Base-by-base conservation (phyloP, 2,113 vertebrate species). In the Xiphias gladius region DNA sequence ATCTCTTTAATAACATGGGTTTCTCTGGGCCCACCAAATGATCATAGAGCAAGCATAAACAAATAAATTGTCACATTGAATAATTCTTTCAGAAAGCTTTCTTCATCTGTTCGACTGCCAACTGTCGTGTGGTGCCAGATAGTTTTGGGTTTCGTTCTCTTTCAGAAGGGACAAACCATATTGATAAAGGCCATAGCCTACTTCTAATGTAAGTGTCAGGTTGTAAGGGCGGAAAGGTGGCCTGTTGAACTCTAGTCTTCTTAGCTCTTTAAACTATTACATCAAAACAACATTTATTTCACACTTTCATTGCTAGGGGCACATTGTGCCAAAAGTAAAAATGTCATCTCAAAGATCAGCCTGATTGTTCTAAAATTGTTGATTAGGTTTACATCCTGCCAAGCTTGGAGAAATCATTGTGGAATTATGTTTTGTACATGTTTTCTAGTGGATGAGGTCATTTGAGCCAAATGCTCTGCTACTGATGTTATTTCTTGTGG, bases 31-130 rank as follows among this genome's bases (percentile, higher is more conserved):
- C 64, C 62, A 55, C 17, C 79, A 76, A 57, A 84, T 80, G 69
- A 88, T 83, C 86, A 76, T 69, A 76, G 76, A 82, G 76, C 67
- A 58, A 70, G 54, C 78, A 89, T 83, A 86, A 86, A 92, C 84
- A 89, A 91, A 92, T 82, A 86, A 89, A 89, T 88, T 67, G 81
- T 88, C 64, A 17, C 78, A 82, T 69, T 88, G 80, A 88, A 86
- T 88, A 84, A 91, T 92, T 91, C 82, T 86, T 87, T 84, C 71
- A 54, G 68, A 83, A 85, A 78, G 80, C 85, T 57, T 62, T 86
- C 70, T 88, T 82, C 74, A 86, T 94, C 83, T 65, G 62, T 91
- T 90, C 80, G 68, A 57, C 76, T 90, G 88, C 89, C 91, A 88
- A 81, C 69, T 86, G 83, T 55, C 35, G 55, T 83, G 78, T 78